Evolutionary conservation across 2,797 vertebrate genomes (phyloP).

Genomic region (Clarias laeviceps): DNA sequence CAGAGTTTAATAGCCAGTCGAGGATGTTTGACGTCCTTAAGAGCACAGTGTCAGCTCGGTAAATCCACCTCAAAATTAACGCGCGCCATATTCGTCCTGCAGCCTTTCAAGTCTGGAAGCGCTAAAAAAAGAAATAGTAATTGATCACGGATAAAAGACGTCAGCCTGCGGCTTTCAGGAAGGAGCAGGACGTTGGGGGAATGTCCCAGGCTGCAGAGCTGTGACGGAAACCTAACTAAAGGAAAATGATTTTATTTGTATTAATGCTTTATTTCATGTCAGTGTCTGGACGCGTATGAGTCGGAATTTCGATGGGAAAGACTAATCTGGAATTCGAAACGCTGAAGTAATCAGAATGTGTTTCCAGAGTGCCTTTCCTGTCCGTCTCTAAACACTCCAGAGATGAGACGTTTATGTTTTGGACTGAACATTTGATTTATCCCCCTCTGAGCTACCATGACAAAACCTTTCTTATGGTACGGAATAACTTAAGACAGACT

Average conservation of each 20-base stretch:
- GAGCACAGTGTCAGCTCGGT: conserved; percentile 8
- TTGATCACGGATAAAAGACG: conserved; percentile 6
- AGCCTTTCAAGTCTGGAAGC: conserved; percentile 25
- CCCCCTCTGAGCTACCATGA: background rate
- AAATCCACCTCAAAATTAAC: conserved; percentile 14
- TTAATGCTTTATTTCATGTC: conserved; percentile 45
- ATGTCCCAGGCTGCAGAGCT: conserved; percentile 56
- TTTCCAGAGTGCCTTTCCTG: background rate
- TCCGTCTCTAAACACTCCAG: background rate
- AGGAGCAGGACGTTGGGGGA: conserved; percentile 39
- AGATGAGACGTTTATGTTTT: background rate
- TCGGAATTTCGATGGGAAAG: conserved; percentile 57
- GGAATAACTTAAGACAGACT: background rate
- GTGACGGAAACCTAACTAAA: conserved; percentile 71
- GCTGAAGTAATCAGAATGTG: conserved; percentile 10
- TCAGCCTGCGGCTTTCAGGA: conserved; percentile 14
- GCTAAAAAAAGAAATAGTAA: background rate
- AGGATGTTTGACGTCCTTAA: conserved; percentile 11
- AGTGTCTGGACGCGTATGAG: conserved; percentile 56
- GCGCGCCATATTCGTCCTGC: background rate
- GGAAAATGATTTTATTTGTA: conserved; percentile 69
- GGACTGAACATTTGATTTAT: background rate
- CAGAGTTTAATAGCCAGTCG: background rate
- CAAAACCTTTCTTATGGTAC: background rate
- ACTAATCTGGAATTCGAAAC: conserved; percentile 38